A percentile compares a stretch with the other conserved stretches of the same genome.
phyloP scores from a whole-genome alignment of 2,888 invertebrate genomes.

The Himalopsyche tibetana region DNA sequence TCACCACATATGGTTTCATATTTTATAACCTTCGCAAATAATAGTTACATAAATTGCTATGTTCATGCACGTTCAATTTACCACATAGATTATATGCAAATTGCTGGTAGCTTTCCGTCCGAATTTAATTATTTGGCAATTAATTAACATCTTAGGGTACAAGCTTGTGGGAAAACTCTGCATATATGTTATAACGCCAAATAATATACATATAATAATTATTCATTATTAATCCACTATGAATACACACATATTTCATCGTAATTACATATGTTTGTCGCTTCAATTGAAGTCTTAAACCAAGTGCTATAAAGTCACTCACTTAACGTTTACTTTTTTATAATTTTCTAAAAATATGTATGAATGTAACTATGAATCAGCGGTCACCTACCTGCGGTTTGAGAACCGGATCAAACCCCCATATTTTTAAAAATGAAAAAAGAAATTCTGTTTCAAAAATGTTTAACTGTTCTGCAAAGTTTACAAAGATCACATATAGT shows the following conservation, averaged over 20 bases:
- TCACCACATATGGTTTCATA: background rate
- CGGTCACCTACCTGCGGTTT: too few species aligned
- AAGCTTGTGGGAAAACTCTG: background rate
- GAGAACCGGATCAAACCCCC: too few species aligned
- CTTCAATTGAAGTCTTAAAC: background rate
- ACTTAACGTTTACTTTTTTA: too few species aligned
- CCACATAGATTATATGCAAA: conserved; percentile 20
- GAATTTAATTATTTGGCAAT: background rate
- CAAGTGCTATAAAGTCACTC: too few species aligned
- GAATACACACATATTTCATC: background rate
- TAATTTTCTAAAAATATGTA: too few species aligned
- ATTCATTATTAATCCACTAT: background rate
- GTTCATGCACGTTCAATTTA: background rate
- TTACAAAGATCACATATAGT: too few species aligned
- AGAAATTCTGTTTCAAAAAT: too few species aligned
- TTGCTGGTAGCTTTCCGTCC: background rate
- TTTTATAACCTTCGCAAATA: background rate
- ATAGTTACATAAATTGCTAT: background rate
- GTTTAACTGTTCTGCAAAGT: too few species aligned
- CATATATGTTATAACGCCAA: background rate
- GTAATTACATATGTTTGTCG: background rate
- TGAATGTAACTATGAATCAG: too few species aligned
- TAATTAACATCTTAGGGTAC: background rate
- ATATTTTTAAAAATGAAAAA: too few species aligned
- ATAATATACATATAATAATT: background rate